Conservation (phyloP, 2,888 invertebrate genomes). For the Zygothrica quintamaculata region DNA sequence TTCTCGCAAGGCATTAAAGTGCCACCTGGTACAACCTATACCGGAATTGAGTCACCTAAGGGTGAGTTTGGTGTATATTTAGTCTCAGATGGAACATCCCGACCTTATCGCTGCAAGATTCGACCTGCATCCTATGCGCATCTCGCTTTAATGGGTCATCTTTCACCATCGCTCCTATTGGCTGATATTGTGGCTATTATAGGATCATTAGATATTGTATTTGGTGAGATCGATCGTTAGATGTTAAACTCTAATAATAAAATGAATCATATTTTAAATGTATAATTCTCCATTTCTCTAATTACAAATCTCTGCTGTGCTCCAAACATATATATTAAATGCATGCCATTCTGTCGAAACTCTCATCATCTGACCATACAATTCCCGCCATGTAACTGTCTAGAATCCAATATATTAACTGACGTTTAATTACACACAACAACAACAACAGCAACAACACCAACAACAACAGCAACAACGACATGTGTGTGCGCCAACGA, state of each 20-base stretch:
- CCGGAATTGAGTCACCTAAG: constrained; percentile 92
- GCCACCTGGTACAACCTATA: constrained; percentile 93
- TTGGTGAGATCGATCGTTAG: constrained; percentile 87
- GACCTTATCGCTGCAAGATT: constrained; percentile 89
- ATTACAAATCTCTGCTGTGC: neutral
- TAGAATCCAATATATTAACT: constrained; percentile 8
- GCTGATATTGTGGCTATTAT: constrained; percentile 93
- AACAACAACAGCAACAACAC: neutral
- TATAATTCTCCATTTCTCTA: neutral
- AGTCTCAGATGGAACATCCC: constrained; percentile 92
- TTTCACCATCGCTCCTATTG: constrained; percentile 88
- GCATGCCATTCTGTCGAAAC: constrained; percentile 12
- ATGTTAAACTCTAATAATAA: neutral
- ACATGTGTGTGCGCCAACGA: constrained; percentile 16
- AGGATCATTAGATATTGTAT: constrained; percentile 88
- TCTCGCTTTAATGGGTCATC: constrained; percentile 87
- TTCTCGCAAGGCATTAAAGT: constrained; percentile 93
- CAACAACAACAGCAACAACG: constrained; percentile 5
- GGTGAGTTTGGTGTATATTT: constrained; percentile 94
- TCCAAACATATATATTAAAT: no score
- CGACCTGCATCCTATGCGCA: constrained; percentile 87
- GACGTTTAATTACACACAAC: constrained; percentile 28
- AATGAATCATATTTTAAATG: neutral
- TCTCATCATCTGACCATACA: neutral
- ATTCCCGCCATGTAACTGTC: constrained; percentile 11